phyloP scores from a whole-genome alignment of 1,140 invertebrate species.

The Meloidogyne chitwoodi region DNA sequence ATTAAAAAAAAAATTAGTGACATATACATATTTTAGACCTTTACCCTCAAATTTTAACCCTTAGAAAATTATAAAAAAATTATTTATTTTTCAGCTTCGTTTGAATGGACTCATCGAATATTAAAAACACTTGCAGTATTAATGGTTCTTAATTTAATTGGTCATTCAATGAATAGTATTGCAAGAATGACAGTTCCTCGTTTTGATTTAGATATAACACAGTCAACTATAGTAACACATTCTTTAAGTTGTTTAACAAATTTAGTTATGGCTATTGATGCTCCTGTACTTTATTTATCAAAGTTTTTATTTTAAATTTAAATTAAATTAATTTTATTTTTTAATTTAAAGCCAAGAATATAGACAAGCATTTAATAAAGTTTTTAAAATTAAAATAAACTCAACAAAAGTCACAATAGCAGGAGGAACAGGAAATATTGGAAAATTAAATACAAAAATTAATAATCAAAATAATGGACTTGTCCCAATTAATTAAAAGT shows the following conservation, averaged over 20 bases:
- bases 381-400: neutral
- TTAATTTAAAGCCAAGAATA: constrained; percentile 2
- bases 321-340: neutral
- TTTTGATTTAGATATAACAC: neutral
- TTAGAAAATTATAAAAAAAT: too few relatives aligned
- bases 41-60: too few relatives aligned
- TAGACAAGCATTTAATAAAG: constrained; percentile 13
- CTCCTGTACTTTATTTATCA: constrained; percentile 5
- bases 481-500: neutral
- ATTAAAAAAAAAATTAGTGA: too few relatives aligned
- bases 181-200: constrained; percentile 3
- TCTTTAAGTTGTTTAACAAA: constrained; percentile 6
- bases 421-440: neutral
- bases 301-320: constrained; percentile 4
- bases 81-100: neutral
- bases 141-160: neutral
- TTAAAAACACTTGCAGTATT: constrained; percentile 2
- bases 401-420: neutral
- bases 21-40: too few relatives aligned
- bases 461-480: neutral
- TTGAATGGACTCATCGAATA: constrained; percentile 15
- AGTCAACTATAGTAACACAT: neutral
- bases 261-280: constrained; percentile 1
- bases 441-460: neutral
- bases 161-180: constrained; percentile 3